Percentiles rank a stretch among this genome's conserved stretches.
Evolutionary conservation across 2,113 vertebrate species (phyloP).

Genomic region (Neolamprologus fasciatus): DNA sequence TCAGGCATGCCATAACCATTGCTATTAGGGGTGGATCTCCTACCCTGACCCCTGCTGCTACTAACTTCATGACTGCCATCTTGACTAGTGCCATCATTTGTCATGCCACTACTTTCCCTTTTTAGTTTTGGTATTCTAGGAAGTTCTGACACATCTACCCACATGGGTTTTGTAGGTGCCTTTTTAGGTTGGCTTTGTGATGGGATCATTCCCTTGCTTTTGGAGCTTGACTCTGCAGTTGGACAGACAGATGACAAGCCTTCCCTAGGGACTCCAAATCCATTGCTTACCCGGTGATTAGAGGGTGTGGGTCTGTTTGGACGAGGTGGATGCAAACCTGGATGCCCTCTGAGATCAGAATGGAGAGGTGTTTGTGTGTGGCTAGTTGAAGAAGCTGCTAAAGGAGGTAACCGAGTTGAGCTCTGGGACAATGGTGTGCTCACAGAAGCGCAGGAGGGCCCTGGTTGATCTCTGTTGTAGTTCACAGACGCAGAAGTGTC

Average conservation of each 20-base stretch:
- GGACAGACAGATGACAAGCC: neutral
- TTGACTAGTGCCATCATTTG: constrained; percentile 10
- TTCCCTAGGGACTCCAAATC: neutral
- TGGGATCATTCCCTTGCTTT: constrained; percentile 3
- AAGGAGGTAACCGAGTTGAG: neutral
- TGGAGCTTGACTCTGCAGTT: constrained; percentile 19
- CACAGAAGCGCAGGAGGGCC: constrained; percentile 3
- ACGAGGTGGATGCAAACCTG: constrained; percentile 35
- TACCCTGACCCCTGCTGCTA: neutral
- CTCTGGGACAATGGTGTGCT: neutral
- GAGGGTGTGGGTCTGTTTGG: constrained; percentile 42
- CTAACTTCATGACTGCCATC: constrained; percentile 5
- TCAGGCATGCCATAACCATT: constrained; percentile 66
- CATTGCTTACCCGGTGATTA: constrained; percentile 18
- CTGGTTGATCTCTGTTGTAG: neutral
- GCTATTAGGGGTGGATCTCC: neutral
- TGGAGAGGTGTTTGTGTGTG: neutral
- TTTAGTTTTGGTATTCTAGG: constrained; percentile 94
- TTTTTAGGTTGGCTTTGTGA: constrained; percentile 41
- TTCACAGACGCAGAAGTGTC: constrained; percentile 24
- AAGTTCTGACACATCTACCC: constrained; percentile 81
- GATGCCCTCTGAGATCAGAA: constrained; percentile 9
- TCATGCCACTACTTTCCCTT: constrained; percentile 52
- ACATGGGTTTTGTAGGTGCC: constrained; percentile 64
- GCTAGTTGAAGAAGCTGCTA: neutral